These are phyloP conservation scores for Streptopelia turtur DNA, from an alignment of 2,797 vertebrate species.

Conservation along the genomic window DNA sequence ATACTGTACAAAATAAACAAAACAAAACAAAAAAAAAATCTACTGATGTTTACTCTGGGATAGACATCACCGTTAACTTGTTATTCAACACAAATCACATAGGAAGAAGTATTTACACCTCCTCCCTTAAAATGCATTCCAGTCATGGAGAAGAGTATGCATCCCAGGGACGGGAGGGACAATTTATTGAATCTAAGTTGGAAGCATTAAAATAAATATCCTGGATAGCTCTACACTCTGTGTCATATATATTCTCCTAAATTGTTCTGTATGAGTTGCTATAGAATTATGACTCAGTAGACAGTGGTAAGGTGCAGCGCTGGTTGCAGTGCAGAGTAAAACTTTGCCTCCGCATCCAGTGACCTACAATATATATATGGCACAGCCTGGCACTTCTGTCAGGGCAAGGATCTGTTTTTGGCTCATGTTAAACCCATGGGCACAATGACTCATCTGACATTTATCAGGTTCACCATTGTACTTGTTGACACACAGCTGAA, in stretches of 20 bases:
- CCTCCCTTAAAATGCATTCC: background rate
- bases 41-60: background rate
- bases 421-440: background rate
- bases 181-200: background rate
- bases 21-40: background rate
- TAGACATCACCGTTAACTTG: background rate
- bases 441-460: background rate
- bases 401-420: background rate
- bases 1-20: background rate
- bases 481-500: background rate
- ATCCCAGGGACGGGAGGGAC: background rate
- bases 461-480: accelerated
- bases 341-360: too few species aligned
- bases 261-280: background rate
- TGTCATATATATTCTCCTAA: background rate
- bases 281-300: background rate
- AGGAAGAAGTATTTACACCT: background rate
- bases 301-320: accelerated
- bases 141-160: background rate
- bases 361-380: accelerated
- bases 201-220: background rate
- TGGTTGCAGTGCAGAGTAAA: background rate
- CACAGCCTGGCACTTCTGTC: accelerated
- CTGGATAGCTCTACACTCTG: background rate
- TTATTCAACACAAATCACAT: background rate